Percentiles rank a stretch among this genome's conserved stretches.
Conservation (phyloP, 2,113 vertebrate species). For the Chloroceryle aenea region DNA sequence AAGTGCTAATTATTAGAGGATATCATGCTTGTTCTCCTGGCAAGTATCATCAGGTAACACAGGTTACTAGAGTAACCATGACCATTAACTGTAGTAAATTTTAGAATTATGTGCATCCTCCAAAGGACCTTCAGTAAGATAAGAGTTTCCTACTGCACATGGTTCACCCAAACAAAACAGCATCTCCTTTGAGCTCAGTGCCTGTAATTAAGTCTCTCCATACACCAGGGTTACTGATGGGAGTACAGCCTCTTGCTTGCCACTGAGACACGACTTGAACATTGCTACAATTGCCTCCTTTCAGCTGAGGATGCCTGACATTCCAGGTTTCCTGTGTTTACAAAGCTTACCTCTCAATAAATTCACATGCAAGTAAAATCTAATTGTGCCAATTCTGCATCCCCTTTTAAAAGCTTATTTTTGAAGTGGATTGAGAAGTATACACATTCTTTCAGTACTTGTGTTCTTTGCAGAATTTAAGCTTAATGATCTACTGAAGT, state of each 20-base stretch:
- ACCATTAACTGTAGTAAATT: not conserved
- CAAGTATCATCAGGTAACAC: not conserved
- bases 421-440: not conserved
- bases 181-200: not conserved
- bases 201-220: not conserved
- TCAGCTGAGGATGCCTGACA: not conserved
- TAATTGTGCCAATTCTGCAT: not conserved
- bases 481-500: conserved; percentile 27
- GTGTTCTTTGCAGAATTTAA: not conserved
- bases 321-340: not conserved
- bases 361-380: not conserved
- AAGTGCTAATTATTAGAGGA: not conserved
- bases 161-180: not conserved
- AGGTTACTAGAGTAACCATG: not conserved
- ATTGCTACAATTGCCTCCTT: not conserved
- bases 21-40: not conserved
- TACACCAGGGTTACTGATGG: not conserved
- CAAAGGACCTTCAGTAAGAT: not conserved
- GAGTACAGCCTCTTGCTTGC: not conserved
- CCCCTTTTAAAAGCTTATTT: not conserved
- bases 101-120: not conserved
- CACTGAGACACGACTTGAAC: not conserved
- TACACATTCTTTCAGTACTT: not conserved
- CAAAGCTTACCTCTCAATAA: not conserved
- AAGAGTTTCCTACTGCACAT: not conserved